Evolutionary conservation across 2,888 invertebrate genomes (phyloP), one percentile per base, ranked within the genome.

Genomic region (Mythimna albipuncta): DNA sequence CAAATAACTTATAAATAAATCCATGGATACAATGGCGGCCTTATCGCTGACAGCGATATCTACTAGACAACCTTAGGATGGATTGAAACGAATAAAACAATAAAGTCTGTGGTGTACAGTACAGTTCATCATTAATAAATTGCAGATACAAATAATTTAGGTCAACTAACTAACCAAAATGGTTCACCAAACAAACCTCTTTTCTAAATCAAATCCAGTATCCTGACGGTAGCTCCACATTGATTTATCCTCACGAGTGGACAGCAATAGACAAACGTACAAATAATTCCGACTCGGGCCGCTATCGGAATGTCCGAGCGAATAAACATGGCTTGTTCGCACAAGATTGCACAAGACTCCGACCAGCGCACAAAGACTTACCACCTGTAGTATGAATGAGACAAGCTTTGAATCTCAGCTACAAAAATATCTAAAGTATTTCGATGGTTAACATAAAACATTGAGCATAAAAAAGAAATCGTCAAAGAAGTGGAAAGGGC

Each of bases 291-390:
- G 65, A 77, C 64, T 64, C 63, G 50, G 63, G 21, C 66, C 64
- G 64, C 72, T 76, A 76, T 82, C 85, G 64, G 68, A 81, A 85
- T 83, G 69, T 80, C 75, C 85, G 63, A 69, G 61, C 76, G 82
- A 85, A 83, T 83, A 84, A 85, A 85, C 82, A 85, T 65, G 71
- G 64, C 74, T 71, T 84, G 84, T 85, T 81, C 75, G 70, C 75
- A 85, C 72, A 81, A 85, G 79, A 81, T 67, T 83, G 77, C 79
- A 85, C 79, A 80, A 72, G 83, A 79, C 83, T 82, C 21, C 61
- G 65, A 35, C 26, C 35, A 19, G 19, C 44, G 47, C 69, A 71
- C 71, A 81, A 79, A 75, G 77, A 70, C 71, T 65, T 0, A 6
- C 19, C 21, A 54, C 13, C 21, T 52, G 26, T n/a, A 64, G 79